Conservation (phyloP, 2,888 invertebrate genomes). For the Stictocephala bisonia region DNA sequence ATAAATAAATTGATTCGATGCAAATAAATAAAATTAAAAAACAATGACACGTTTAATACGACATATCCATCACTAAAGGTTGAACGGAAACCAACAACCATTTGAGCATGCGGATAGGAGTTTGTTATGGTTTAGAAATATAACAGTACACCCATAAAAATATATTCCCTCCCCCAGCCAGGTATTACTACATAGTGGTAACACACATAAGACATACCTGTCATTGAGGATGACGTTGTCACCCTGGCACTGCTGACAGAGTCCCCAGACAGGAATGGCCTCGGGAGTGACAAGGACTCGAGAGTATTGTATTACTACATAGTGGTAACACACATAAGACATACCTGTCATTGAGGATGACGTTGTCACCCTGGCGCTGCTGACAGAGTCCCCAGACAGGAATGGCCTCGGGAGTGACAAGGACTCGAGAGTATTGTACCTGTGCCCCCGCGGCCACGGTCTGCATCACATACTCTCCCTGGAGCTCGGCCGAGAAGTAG, state of each 20-base stretch:
- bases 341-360: conserved; percentile 72
- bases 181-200: too few relatives aligned
- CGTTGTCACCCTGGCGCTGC: conserved; percentile 70
- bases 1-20: too few relatives aligned
- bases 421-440: conserved; percentile 71
- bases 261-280: conserved; percentile 75
- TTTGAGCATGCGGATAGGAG: too few relatives aligned
- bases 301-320: too few relatives aligned
- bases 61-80: too few relatives aligned
- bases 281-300: conserved; percentile 72
- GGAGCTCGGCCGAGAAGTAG: conserved; percentile 74
- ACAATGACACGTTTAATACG: too few relatives aligned
- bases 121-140: too few relatives aligned
- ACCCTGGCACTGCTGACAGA: conserved; percentile 70
- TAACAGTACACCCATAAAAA: too few relatives aligned
- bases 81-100: too few relatives aligned
- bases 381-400: conserved; percentile 76
- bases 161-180: too few relatives aligned
- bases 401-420: conserved; percentile 72
- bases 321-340: too few relatives aligned
- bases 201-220: conserved; percentile 68
- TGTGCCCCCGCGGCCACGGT: conserved; percentile 65
- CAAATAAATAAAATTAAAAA: too few relatives aligned
- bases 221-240: conserved; percentile 73
- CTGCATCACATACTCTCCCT: conserved; percentile 74